phyloP scores from a whole-genome alignment of 2,113 vertebrate genomes.

The Romanogobio albipinnatus region DNA sequence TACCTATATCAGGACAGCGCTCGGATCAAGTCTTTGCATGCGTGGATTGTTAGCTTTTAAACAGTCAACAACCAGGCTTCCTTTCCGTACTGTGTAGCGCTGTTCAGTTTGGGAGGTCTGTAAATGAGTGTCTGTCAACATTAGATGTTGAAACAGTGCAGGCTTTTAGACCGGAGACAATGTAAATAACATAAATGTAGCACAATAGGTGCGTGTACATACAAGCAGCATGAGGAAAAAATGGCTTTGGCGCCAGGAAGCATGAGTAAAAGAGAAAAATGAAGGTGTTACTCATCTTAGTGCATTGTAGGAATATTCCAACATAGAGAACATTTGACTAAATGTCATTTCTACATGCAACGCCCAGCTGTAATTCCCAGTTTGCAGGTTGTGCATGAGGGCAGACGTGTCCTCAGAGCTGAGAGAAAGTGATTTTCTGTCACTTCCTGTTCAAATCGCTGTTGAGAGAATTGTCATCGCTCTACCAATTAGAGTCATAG shows the following conservation, averaged over 20 bases:
- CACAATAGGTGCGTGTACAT: background rate
- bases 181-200: constrained; percentile 13
- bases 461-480: constrained; percentile 12
- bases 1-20: constrained; percentile 35
- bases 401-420: background rate
- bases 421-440: constrained; percentile 23
- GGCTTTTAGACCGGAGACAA: constrained; percentile 7
- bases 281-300: background rate
- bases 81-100: background rate
- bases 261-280: background rate
- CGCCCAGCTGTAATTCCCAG: background rate
- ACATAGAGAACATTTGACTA: background rate
- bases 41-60: constrained; percentile 51
- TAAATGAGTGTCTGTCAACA: constrained; percentile 14
- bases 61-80: constrained; percentile 28
- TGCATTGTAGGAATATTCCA: background rate
- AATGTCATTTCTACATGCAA: constrained; percentile 10
- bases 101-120: constrained; percentile 38
- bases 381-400: background rate
- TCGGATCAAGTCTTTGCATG: constrained; percentile 61
- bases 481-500: constrained; percentile 11
- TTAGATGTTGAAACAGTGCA: constrained; percentile 2
- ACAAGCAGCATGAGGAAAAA: background rate
- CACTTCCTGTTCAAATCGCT: constrained; percentile 1
- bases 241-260: background rate